A percentile compares a stretch with the other conserved stretches of the same genome.
These are phyloP conservation scores for Poliocrania exsul DNA, from an alignment of 2,797 vertebrate genomes.

Conservation along the genomic window DNA sequence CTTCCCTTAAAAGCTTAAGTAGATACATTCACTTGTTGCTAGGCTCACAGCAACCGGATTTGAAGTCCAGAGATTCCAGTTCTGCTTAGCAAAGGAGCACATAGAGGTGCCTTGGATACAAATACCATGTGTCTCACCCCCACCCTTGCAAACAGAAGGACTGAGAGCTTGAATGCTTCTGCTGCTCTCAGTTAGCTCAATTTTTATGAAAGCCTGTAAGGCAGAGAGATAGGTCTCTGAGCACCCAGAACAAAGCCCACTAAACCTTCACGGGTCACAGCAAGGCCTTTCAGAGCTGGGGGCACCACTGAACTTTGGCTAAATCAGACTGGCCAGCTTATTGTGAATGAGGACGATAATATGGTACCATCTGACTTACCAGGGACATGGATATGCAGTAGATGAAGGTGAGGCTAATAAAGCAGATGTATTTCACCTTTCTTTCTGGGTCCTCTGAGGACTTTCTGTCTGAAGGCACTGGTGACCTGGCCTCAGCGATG, in stretches of 20 bases:
- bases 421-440: neutral
- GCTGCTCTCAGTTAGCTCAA: constrained; percentile 1
- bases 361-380: neutral
- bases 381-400: neutral
- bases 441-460: neutral
- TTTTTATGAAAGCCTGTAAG: neutral
- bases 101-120: neutral
- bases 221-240: neutral
- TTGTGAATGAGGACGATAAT: neutral
- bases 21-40: constrained; percentile 19
- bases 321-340: neutral
- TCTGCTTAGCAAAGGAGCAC: neutral
- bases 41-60: constrained; percentile 20
- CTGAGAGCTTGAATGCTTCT: constrained; percentile 20
- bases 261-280: constrained; percentile 30
- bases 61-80: constrained; percentile 11
- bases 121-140: neutral
- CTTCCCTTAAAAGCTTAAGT: constrained; percentile 33
- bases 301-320: neutral
- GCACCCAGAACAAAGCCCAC: constrained; percentile 5
- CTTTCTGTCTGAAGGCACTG: neutral
- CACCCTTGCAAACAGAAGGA: neutral
- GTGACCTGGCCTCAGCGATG: neutral
- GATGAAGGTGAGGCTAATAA: neutral
- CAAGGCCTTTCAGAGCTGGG: neutral